Base-by-base conservation (phyloP, 1,140 invertebrate genomes). In the Anagrus nilaparvatae region DNA sequence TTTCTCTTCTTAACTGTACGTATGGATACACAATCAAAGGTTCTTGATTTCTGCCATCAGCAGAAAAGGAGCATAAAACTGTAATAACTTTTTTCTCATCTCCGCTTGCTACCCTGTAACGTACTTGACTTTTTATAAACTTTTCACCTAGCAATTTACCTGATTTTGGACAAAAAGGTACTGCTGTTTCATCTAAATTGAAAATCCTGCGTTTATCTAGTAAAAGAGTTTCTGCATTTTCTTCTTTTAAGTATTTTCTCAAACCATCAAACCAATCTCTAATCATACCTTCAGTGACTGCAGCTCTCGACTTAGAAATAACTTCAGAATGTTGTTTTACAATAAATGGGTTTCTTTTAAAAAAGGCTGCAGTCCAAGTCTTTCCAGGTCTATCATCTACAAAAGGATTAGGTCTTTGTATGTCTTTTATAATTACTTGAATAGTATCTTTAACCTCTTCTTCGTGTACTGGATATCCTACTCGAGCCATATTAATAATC, bases 11-110 rank as follows among this genome's bases (percentile, higher is more conserved):
- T n/a, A n/a, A n/a, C n/a, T n/a, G n/a, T n/a, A n/a, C n/a, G n/a
- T n/a, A n/a, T n/a, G n/a, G n/a, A n/a, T n/a, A n/a, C n/a, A n/a
- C n/a, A n/a, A n/a, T n/a, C n/a, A n/a, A n/a, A n/a, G n/a, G n/a
- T n/a, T n/a, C n/a, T n/a, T n/a, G n/a, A n/a, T n/a, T n/a, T n/a
- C n/a, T 54, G 41, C 13, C 33, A 14, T 54, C 54, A 40, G 35
- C 45, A 38, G 51, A 53, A 29, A n/a, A n/a, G 47, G n/a, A 36
- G 17, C 42, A 23, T n/a, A 60, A 39, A 14, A 61, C 53, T 5
- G 60, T 61, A 7, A 65, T 30, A 25, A 46, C 47, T 36, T 60
- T 53, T 44, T 61, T 64, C 45, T 58, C 55, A 39, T 51, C 53
- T 13, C 46, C 47, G 18, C 28, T 43, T 32, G 43, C 16, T 16